A percentile compares a stretch with the other conserved stretches of the same genome.
These are phyloP conservation scores for Chelon auratus DNA, from an alignment of 2,797 vertebrate species.

Conservation along the genomic window DNA sequence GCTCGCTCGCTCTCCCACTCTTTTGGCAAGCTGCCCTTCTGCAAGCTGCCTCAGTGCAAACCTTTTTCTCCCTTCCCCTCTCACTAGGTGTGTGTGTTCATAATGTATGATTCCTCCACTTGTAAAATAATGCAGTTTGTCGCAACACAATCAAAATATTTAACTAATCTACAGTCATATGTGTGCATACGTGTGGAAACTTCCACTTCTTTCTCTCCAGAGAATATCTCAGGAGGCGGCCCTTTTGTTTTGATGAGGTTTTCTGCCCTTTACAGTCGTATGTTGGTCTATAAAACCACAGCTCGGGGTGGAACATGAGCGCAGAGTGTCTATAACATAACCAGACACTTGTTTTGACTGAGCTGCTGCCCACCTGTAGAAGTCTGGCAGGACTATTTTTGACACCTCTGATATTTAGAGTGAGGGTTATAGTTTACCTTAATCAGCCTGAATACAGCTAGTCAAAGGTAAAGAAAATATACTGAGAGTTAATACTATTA, in stretches of 20 bases:
- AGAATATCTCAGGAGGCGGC: constrained; percentile 15
- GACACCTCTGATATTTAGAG: no score
- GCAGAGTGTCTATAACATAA: constrained; percentile 22
- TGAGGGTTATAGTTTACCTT: no score
- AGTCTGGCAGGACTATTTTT: constrained; percentile 21
- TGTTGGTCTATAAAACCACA: constrained; percentile 19
- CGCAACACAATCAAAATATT: constrained; percentile 36
- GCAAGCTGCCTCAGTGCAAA: constrained; percentile 71
- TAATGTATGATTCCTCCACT: constrained; percentile 35
- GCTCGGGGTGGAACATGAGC: constrained; percentile 17
- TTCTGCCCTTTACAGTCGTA: constrained; percentile 24
- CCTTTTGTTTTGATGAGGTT: constrained; percentile 40
- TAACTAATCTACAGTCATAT: constrained; percentile 17
- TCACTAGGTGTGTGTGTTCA: constrained; percentile 52
- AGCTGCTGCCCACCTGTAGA: constrained; percentile 14
- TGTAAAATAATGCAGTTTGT: constrained; percentile 44
- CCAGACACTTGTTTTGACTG: constrained; percentile 10
- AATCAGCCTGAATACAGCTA: no score
- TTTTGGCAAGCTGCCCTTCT: constrained; percentile 82
- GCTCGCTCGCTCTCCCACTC: constrained; percentile 68
- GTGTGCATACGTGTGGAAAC: background rate
- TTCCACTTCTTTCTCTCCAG: background rate
- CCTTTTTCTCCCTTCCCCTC: constrained; percentile 58
- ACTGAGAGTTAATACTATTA: no score
- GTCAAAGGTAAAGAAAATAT: no score